A percentile compares a stretch with the other conserved stretches of the same genome.
Evolutionary conservation across 1,140 invertebrate genomes (phyloP).

Genomic region (Drosophila varians): DNA sequence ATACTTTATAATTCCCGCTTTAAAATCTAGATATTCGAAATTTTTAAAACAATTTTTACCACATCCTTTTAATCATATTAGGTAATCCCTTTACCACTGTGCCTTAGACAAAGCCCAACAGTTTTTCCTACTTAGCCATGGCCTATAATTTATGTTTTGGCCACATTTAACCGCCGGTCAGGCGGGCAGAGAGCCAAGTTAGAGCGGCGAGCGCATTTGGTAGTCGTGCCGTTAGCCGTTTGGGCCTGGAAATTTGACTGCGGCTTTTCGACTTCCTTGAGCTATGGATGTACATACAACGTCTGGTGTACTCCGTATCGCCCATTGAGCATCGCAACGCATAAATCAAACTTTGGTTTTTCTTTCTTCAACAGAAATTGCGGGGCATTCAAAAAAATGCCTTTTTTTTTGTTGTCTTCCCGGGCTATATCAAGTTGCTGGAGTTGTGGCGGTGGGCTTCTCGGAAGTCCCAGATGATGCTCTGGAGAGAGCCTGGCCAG

Average conservation of each 20-base stretch:
- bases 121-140: conserved; percentile 60
- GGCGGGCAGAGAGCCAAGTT: conserved; percentile 37
- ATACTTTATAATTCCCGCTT: no score
- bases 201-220: conserved; percentile 45
- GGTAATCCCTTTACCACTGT: conserved; percentile 37
- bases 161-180: conserved; percentile 67
- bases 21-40: no score
- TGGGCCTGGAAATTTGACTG: conserved; percentile 51
- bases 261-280: conserved; percentile 26
- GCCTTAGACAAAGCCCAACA: conserved; percentile 12
- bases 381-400: conserved; percentile 40
- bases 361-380: conserved; percentile 51
- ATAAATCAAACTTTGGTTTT: conserved; percentile 76
- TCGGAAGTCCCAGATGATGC: conserved; percentile 54
- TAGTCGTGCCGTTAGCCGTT: conserved; percentile 76
- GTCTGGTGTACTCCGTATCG: conserved; percentile 41
- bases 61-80: neutral
- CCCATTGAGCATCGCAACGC: conserved; percentile 74
- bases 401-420: neutral
- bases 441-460: conserved; percentile 43
- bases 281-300: no score
- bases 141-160: conserved; percentile 76
- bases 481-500: conserved; percentile 18
- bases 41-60: no score
- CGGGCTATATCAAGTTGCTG: conserved; percentile 59